Evolutionary conservation across 2,113 vertebrate genomes (phyloP).

Genomic region (Pterocles orientalis): DNA sequence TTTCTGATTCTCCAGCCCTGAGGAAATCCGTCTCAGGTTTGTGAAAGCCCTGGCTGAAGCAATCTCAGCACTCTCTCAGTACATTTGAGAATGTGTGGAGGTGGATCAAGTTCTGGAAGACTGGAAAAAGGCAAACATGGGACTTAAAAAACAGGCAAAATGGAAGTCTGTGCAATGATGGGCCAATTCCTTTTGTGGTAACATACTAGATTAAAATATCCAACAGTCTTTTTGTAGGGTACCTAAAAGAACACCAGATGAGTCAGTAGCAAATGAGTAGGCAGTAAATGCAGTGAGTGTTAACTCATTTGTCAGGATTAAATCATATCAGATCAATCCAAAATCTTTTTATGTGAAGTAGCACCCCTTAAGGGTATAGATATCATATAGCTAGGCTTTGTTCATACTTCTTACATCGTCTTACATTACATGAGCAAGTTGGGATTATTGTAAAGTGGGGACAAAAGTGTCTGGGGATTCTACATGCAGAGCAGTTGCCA

Average conservation of each 20-base stretch:
- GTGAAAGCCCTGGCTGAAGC: background rate
- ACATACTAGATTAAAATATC: background rate
- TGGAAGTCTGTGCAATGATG: background rate
- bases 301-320: constrained; percentile 50
- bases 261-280: constrained; percentile 21
- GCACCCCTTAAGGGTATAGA: background rate
- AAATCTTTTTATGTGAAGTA: background rate
- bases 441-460: background rate
- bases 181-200: background rate
- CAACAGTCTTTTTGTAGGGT: background rate
- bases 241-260: background rate
- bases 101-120: background rate
- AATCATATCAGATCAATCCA: constrained; percentile 37
- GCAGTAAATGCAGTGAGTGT: constrained; percentile 15
- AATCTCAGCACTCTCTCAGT: background rate
- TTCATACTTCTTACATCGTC: background rate
- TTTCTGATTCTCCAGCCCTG: background rate
- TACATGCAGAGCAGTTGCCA: background rate
- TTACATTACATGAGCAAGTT: background rate
- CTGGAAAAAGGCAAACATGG: background rate
- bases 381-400: background rate
- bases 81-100: background rate
- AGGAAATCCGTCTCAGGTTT: background rate
- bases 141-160: background rate
- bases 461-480: background rate